A percentile compares a stretch with the other conserved stretches of the same genome.
phyloP scores from a whole-genome alignment of 1,140 invertebrate genomes.

The Ooceraea biroi region DNA sequence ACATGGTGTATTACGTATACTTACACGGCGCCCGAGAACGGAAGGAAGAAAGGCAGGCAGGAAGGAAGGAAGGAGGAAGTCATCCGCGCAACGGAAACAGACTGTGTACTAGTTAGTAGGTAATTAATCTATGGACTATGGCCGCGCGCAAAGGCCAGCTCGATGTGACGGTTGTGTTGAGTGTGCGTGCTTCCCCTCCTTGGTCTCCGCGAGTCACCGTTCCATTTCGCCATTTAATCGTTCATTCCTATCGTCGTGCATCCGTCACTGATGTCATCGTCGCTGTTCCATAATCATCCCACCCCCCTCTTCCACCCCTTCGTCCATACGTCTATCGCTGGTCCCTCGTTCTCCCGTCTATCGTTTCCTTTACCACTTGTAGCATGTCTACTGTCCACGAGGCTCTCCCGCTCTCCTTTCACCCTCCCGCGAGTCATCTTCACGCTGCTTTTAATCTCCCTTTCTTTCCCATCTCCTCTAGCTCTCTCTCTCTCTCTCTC shows the following conservation, averaged over 20 bases:
- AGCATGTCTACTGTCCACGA: constrained; percentile 62
- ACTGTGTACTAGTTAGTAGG: constrained; percentile 85
- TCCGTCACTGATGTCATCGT: constrained; percentile 71
- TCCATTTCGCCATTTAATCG: constrained; percentile 72
- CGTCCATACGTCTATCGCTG: constrained; percentile 39
- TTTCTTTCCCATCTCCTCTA: neutral
- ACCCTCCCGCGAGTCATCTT: constrained; percentile 56
- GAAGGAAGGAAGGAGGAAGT: constrained; percentile 68
- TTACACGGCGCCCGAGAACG: constrained; percentile 69
- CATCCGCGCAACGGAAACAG: constrained; percentile 80
- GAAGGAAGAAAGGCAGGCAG: constrained; percentile 63
- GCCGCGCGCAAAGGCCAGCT: constrained; percentile 82
- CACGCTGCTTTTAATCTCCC: constrained; percentile 35
- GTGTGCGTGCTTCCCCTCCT: constrained; percentile 85
- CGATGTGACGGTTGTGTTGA: constrained; percentile 86
- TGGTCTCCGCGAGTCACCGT: constrained; percentile 76
- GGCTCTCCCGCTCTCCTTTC: constrained; percentile 49
- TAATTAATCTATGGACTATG: constrained; percentile 83
- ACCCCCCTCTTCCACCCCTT: neutral
- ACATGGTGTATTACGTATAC: constrained; percentile 75
- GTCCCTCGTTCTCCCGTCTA: neutral
- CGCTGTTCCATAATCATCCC: constrained; percentile 69
- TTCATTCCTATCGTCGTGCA: constrained; percentile 73
- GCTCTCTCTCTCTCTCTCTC: constrained; percentile 6
- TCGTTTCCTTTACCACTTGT: constrained; percentile 52